A percentile compares a stretch with the other conserved stretches of the same genome.
Evolutionary conservation across 35 echinoderm and acorn worm species (phyloP).

Genomic region (Holothuria glaberrima): DNA sequence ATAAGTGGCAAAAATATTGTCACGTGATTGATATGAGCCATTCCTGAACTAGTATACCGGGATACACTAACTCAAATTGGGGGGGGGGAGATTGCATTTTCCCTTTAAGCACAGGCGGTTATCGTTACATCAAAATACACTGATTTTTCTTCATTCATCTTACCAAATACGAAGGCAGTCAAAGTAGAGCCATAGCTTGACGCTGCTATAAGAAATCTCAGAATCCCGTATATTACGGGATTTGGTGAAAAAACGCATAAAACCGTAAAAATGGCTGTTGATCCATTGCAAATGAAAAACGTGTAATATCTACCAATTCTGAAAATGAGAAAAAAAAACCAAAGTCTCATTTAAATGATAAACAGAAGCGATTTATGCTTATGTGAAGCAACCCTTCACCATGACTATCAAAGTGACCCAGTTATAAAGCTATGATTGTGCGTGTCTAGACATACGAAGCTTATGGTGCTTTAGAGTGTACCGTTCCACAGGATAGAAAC

Average conservation of each 20-base stretch:
- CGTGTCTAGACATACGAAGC: too few relatives aligned
- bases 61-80: too few relatives aligned
- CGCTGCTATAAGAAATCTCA: neutral
- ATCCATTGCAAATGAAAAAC: neutral
- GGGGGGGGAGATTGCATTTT: too few relatives aligned
- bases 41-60: too few relatives aligned
- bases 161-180: neutral
- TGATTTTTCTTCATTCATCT: too few relatives aligned
- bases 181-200: neutral
- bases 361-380: neutral
- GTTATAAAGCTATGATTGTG: too few relatives aligned
- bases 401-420: neutral
- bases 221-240: neutral
- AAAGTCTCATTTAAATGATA: neutral
- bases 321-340: neutral
- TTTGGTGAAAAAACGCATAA: neutral
- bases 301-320: conserved; percentile 16
- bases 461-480: too few relatives aligned
- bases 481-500: too few relatives aligned
- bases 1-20: too few relatives aligned
- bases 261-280: neutral
- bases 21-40: too few relatives aligned
- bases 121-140: too few relatives aligned
- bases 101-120: too few relatives aligned
- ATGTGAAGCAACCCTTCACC: neutral